Conservation (phyloP, 2,888 invertebrate genomes). For the Terebella lapidaria region DNA sequence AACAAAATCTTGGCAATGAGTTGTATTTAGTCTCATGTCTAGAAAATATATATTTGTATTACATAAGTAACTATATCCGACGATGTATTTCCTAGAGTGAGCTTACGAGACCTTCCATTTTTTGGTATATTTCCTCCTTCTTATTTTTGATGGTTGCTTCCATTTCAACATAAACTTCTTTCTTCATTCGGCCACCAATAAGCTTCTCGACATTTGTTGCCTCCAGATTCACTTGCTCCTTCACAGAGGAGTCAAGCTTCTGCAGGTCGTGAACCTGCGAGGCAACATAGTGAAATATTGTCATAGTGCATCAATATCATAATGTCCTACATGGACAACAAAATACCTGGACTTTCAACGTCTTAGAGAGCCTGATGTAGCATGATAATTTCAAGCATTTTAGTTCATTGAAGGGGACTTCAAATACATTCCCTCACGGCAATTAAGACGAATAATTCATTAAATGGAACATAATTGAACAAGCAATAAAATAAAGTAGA, state of each 20-base stretch:
- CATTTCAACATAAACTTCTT: conserved; percentile 61
- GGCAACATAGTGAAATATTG: background rate
- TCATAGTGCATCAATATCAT: background rate
- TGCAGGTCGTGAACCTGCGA: conserved; percentile 59
- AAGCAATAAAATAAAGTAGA: background rate
- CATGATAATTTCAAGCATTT: too few relatives aligned
- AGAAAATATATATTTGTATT: too few relatives aligned
- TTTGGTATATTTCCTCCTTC: conserved; percentile 57
- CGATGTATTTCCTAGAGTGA: too few relatives aligned
- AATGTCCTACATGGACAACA: background rate
- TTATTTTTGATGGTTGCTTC: conserved; percentile 60
- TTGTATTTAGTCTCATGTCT: too few relatives aligned
- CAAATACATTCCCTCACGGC: background rate
- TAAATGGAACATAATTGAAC: background rate
- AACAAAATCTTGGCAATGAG: too few relatives aligned
- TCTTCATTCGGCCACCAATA: conserved; percentile 61
- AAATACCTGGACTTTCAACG: background rate
- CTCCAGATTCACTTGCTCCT: conserved; percentile 43
- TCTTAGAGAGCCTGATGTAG: background rate
- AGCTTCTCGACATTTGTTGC: conserved; percentile 62
- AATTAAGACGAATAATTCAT: background rate
- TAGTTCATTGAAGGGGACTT: too few relatives aligned
- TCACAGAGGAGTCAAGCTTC: conserved; percentile 56
- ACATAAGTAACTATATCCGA: too few relatives aligned
- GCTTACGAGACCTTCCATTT: conserved; percentile 45